These are phyloP conservation scores for Urechis unicinctus DNA, from an alignment of 2,888 invertebrate species.

Conservation along the genomic window DNA sequence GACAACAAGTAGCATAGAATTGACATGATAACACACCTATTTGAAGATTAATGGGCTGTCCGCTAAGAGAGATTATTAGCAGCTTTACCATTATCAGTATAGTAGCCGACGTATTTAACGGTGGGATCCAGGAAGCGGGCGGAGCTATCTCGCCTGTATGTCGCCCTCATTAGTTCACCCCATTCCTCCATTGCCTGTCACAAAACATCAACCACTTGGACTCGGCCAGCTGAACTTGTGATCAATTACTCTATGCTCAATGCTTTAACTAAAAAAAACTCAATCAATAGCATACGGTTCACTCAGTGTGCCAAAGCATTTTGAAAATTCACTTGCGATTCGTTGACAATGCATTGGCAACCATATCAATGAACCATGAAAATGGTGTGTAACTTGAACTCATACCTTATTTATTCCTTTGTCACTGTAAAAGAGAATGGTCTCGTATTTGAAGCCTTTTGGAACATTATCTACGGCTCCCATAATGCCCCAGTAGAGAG, in stretches of 20 bases:
- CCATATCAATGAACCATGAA: too few species aligned
- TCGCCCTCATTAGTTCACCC: slow-evolving; percentile 9
- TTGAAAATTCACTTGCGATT: too few species aligned
- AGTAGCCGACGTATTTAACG: slow-evolving; percentile 20
- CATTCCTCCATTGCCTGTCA: slow-evolving; percentile 14
- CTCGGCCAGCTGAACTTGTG: too few species aligned
- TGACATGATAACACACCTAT: too few species aligned
- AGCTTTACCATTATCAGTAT: slow-evolving; percentile 22
- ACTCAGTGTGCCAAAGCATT: too few species aligned
- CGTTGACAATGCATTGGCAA: too few species aligned
- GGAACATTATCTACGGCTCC: slow-evolving; percentile 25
- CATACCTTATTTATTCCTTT: slow-evolving; percentile 15
- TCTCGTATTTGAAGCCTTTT: slow-evolving; percentile 2
- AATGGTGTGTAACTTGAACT: too few species aligned
- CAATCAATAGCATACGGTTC: too few species aligned
- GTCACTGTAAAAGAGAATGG: slow-evolving; percentile 8
- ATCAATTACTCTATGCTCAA: too few species aligned
- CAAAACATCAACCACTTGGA: neutral
- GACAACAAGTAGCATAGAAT: slow-evolving; percentile 6
- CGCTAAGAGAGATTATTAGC: too few species aligned
- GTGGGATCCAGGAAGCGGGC: slow-evolving; percentile 12
- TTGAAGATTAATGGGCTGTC: too few species aligned
- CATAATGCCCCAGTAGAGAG: slow-evolving; percentile 27
- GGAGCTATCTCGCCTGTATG: slow-evolving; percentile 3
- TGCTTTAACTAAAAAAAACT: too few species aligned